Evolutionary conservation across 2,888 invertebrate species (phyloP).

Genomic region (Linnaemya tessellans): DNA sequence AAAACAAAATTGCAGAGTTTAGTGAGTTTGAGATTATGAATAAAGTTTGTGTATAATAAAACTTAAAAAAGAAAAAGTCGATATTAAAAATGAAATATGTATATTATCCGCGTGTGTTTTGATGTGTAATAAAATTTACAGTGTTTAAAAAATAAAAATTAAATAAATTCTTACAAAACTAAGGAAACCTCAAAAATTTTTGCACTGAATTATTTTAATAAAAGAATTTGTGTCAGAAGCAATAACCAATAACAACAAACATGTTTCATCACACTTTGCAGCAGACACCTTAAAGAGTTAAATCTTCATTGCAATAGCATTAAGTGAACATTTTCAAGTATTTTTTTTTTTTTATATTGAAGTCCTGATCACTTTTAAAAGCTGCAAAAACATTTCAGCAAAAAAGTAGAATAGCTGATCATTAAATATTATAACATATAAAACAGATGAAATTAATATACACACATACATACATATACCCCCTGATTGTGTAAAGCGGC

Average conservation of each 20-base stretch:
- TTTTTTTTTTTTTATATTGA: too few species aligned
- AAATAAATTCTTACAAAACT: conserved; percentile 14
- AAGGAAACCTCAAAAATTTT: conserved; percentile 56
- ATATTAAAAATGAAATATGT: not conserved
- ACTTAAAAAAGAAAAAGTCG: not conserved
- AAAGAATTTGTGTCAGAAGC: conserved; percentile 56
- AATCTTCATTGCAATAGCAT: not conserved
- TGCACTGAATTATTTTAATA: conserved; percentile 35
- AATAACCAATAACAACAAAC: conserved; percentile 54
- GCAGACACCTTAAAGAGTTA: conserved; percentile 25
- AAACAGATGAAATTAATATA: too few species aligned
- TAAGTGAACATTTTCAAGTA: too few species aligned
- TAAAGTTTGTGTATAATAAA: conserved; percentile 45
- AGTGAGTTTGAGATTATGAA: conserved; percentile 26
- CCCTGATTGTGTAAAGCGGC: too few species aligned
- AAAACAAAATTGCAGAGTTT: conserved; percentile 43
- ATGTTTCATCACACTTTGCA: conserved; percentile 24
- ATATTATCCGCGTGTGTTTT: not conserved
- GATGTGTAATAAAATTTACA: conserved; percentile 25
- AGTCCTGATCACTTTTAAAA: too few species aligned
- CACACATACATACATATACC: too few species aligned
- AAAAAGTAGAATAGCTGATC: too few species aligned
- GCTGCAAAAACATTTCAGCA: too few species aligned
- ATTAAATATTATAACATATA: too few species aligned
- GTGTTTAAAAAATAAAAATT: conserved; percentile 6